These are phyloP conservation scores for Aix galericulata DNA, from an alignment of 2,113 vertebrate genomes.

Conservation along the genomic window DNA sequence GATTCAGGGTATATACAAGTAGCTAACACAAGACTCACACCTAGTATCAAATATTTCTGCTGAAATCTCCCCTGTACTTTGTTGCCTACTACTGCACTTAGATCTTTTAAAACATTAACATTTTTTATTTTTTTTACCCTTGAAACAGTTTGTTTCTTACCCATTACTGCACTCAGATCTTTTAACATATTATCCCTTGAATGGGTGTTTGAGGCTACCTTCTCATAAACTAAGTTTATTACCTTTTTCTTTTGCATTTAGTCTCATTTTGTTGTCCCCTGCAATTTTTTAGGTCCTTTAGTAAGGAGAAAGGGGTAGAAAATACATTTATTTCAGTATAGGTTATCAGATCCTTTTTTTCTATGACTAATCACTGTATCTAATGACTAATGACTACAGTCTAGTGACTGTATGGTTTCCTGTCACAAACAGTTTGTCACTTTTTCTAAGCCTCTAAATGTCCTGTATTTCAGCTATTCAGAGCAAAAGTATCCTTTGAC, in stretches of 20 bases:
- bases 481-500: background rate
- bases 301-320: background rate
- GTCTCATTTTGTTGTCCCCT: background rate
- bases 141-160: background rate
- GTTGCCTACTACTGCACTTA: background rate
- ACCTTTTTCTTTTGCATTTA: background rate
- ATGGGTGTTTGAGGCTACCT: background rate
- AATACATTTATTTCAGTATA: background rate
- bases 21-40: background rate
- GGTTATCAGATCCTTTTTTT: background rate
- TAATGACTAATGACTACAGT: no score
- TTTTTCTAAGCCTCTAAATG: background rate
- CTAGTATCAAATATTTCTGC: background rate
- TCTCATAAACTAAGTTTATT: background rate
- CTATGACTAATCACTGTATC: background rate
- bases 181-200: background rate
- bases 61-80: background rate
- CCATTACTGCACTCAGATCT: background rate
- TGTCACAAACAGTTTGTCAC: background rate
- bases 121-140: background rate
- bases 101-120: background rate
- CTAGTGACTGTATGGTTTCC: background rate
- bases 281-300: background rate
- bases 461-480: background rate
- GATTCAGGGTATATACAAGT: background rate